These are phyloP conservation scores for Bombus vancouverensis DNA, from an alignment of 1,140 invertebrate genomes.

Conservation along the genomic window DNA sequence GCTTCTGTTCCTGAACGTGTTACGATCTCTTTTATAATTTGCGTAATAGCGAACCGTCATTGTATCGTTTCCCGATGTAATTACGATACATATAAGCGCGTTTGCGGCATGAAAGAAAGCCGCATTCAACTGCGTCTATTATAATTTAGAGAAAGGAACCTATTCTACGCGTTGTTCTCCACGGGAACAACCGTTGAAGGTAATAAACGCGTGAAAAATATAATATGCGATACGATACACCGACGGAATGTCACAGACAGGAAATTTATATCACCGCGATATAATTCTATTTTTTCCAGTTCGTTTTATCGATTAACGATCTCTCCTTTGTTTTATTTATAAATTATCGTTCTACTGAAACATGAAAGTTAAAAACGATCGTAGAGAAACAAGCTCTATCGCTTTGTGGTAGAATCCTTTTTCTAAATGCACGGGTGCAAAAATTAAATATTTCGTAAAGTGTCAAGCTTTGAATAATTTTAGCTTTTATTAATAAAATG, in stretches of 20 bases:
- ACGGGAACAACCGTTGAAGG: neutral
- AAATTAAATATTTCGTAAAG: neutral
- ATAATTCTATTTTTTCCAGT: neutral
- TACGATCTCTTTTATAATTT: conserved; percentile 37
- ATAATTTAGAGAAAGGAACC: conserved; percentile 27
- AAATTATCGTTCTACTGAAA: no score
- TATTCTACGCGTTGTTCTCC: neutral
- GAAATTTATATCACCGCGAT: neutral
- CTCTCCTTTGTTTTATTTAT: no score
- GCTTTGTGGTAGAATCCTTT: no score
- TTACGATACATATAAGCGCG: conserved; percentile 1
- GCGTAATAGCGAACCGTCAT: conserved; percentile 56
- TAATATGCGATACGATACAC: neutral
- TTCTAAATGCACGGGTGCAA: no score
- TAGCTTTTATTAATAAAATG: neutral
- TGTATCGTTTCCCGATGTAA: conserved; percentile 46
- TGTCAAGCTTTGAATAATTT: neutral
- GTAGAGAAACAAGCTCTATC: no score
- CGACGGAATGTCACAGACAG: neutral
- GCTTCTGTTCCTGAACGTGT: conserved; percentile 19
- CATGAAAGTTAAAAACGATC: neutral
- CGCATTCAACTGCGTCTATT: conserved; percentile 17
- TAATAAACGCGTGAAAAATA: conserved; percentile 5
- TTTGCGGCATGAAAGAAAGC: conserved; percentile 14
- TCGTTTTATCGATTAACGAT: neutral